phyloP scores from a whole-genome alignment of 2,888 invertebrate genomes.

The Cheilosia variabilis region DNA sequence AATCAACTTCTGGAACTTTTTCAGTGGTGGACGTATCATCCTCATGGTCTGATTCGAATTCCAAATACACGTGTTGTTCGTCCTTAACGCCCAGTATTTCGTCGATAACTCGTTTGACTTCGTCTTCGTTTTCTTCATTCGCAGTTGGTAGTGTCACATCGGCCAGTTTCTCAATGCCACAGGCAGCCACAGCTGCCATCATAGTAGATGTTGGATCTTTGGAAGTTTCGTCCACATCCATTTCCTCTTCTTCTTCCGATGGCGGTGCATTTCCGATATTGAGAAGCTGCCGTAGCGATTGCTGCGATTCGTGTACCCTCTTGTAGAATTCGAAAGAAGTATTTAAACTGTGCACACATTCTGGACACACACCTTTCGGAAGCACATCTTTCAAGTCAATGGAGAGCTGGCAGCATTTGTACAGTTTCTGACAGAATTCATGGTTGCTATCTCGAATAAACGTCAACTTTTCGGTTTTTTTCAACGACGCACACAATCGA shows the following conservation, averaged over 20 bases:
- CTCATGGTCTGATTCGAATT: not conserved
- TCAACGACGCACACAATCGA: constrained; percentile 79
- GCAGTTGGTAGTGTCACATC: not conserved
- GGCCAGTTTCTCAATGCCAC: not conserved
- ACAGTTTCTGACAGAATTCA: constrained; percentile 76
- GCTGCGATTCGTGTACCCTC: constrained; percentile 79
- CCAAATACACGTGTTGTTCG: constrained; percentile 9
- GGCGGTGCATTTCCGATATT: constrained; percentile 2
- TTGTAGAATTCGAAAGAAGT: constrained; percentile 76
- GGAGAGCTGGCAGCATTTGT: constrained; percentile 77
- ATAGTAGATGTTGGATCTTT: constrained; percentile 20
- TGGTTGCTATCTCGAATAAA: constrained; percentile 76
- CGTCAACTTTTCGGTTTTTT: constrained; percentile 75
- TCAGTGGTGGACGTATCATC: not conserved
- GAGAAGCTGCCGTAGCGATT: constrained; percentile 76
- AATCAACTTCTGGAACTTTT: not conserved
- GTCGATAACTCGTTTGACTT: not conserved
- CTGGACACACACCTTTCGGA: constrained; percentile 78
- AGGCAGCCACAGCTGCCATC: constrained; percentile 15
- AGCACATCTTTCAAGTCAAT: constrained; percentile 76
- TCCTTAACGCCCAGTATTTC: constrained; percentile 31
- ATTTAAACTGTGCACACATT: constrained; percentile 77
- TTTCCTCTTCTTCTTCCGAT: not conserved
- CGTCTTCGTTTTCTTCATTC: not conserved
- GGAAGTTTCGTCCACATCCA: not conserved